Conservation (phyloP, 2,888 invertebrate genomes). For the Apamea sordens region DNA sequence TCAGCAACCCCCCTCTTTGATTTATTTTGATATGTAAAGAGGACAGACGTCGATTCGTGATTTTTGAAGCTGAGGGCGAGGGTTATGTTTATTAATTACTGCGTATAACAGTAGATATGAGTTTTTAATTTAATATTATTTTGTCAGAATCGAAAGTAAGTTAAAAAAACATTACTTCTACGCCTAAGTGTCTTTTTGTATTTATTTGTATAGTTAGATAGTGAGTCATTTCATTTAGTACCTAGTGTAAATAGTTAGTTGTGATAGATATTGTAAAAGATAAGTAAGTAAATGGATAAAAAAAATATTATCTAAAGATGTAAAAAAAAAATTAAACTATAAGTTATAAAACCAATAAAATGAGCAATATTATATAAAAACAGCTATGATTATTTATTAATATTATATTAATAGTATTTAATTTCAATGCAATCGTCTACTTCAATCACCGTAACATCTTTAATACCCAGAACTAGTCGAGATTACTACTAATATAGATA, state of each 20-base stretch:
- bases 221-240: too few relatives aligned
- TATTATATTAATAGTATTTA: too few relatives aligned
- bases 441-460: not conserved
- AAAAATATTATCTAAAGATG: too few relatives aligned
- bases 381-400: not conserved
- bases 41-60: conserved; percentile 67
- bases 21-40: conserved; percentile 72
- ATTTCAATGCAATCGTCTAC: too few relatives aligned
- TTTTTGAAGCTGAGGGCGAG: conserved; percentile 51
- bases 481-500: too few relatives aligned
- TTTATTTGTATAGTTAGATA: not conserved
- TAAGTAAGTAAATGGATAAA: too few relatives aligned
- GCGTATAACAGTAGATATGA: not conserved
- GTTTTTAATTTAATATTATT: not conserved
- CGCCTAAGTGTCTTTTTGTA: not conserved
- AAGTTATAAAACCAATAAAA: not conserved
- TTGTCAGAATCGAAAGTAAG: not conserved
- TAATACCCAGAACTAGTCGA: not conserved
- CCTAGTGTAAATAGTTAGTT: too few relatives aligned
- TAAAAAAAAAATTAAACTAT: too few relatives aligned
- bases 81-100: conserved; percentile 37
- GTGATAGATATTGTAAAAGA: too few relatives aligned
- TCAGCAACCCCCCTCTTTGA: conserved; percentile 65
- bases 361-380: not conserved
- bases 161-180: not conserved